phyloP scores from a whole-genome alignment of 1,140 invertebrate species.

The Brachystomella parvula region DNA sequence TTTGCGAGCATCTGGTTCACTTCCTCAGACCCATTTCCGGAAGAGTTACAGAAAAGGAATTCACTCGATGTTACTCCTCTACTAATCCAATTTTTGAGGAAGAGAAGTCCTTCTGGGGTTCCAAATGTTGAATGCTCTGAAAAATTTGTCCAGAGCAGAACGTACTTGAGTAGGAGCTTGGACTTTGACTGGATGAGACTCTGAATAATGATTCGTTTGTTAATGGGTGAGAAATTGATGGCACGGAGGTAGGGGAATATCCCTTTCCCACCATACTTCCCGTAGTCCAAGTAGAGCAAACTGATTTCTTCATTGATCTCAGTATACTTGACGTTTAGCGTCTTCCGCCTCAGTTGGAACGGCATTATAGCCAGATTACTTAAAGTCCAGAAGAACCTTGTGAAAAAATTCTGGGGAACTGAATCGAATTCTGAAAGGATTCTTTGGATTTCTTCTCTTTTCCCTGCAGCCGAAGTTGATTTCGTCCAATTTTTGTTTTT shows the following conservation, averaged over 20 bases:
- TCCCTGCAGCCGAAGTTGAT: background rate
- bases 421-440: conserved; percentile 12
- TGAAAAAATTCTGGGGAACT: conserved; percentile 9
- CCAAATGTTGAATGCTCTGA: background rate
- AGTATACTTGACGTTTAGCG: background rate
- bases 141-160: conserved; percentile 3
- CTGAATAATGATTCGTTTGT: conserved; percentile 7
- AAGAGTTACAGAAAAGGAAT: background rate
- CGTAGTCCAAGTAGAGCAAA: conserved; percentile 9
- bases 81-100: background rate
- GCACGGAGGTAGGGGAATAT: background rate
- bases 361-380: conserved; percentile 17
- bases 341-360: background rate
- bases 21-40: background rate
- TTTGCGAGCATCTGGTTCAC: conserved; percentile 16
- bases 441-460: conserved; percentile 3
- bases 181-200: conserved; percentile 10
- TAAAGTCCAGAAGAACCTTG: background rate
- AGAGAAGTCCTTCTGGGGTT: conserved; percentile 5
- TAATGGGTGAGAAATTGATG: conserved; percentile 5
- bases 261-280: background rate
- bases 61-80: background rate
- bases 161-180: conserved; percentile 3
- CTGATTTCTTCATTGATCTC: conserved; percentile 14
- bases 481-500: background rate